Percentiles rank a stretch among this genome's conserved stretches.
Conservation (phyloP, 2,888 invertebrate species). For the Caprella mutica region DNA sequence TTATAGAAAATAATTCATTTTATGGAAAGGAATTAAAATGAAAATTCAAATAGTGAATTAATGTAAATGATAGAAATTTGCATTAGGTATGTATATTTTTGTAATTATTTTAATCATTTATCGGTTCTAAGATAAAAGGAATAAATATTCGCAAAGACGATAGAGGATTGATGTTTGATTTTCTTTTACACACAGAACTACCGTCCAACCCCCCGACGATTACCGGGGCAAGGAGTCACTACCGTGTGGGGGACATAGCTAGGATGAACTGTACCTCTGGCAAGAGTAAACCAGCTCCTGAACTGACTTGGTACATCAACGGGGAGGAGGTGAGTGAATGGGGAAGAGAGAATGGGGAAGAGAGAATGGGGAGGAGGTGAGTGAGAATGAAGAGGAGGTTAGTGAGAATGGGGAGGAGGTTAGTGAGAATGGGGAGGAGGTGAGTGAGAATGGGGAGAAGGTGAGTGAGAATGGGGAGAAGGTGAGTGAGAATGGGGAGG, state of each 20-base stretch:
- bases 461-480: background rate
- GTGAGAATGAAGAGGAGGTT: background rate
- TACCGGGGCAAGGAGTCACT: slow-evolving; percentile 23
- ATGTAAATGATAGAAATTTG: too few species aligned
- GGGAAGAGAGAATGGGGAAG: background rate
- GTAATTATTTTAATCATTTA: too few species aligned
- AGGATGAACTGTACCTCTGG: slow-evolving; percentile 29
- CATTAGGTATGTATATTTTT: too few species aligned
- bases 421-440: background rate
- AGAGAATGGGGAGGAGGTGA: background rate
- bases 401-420: background rate
- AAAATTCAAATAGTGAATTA: too few species aligned
- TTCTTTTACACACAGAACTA: slow-evolving; percentile 21
- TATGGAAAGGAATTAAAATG: too few species aligned
- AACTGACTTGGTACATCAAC: slow-evolving; percentile 31
- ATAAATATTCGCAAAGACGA: too few species aligned
- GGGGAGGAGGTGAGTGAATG: slow-evolving; percentile 16
- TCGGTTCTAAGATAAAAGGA: too few species aligned
- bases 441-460: background rate
- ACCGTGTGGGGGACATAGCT: slow-evolving; percentile 25
- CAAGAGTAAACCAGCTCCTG: slow-evolving; percentile 24
- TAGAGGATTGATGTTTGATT: too few species aligned
- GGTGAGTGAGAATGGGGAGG: too few species aligned
- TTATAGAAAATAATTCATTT: too few species aligned
- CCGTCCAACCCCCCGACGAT: slow-evolving; percentile 18